Percentiles rank a stretch among this genome's conserved stretches.
These are phyloP conservation scores for Oriolus oriolus DNA, from an alignment of 2,113 vertebrate genomes.

Conservation along the genomic window DNA sequence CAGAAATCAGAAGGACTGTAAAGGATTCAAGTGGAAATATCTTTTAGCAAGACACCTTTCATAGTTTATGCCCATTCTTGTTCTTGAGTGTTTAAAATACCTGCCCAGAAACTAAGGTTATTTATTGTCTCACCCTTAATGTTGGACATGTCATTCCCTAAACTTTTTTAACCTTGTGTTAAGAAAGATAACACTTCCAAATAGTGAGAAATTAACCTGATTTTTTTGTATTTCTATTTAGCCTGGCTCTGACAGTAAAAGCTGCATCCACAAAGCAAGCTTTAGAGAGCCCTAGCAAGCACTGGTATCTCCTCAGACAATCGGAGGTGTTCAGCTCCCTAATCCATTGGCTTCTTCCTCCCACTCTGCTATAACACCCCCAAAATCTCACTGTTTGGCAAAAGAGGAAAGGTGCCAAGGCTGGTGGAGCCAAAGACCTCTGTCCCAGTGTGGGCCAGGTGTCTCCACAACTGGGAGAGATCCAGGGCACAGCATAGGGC, in stretches of 20 bases:
- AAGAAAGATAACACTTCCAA: neutral
- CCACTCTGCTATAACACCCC: neutral
- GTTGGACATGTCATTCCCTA: neutral
- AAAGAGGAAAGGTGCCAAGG: neutral
- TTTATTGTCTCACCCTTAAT: neutral
- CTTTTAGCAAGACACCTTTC: neutral
- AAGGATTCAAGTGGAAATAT: slow-evolving; percentile 22
- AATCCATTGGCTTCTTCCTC: neutral
- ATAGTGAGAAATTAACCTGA: neutral
- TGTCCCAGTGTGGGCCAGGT: fast-evolving
- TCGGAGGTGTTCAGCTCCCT: neutral
- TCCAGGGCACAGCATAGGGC: neutral
- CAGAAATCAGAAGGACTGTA: slow-evolving; percentile 8
- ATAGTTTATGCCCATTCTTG: neutral
- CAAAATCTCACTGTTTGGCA: neutral
- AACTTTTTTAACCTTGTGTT: neutral
- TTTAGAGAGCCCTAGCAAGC: neutral
- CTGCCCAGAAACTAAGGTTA: neutral
- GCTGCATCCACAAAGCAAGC: neutral
- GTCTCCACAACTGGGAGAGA: neutral
- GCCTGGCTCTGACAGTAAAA: neutral
- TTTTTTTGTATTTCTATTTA: neutral
- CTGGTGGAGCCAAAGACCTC: neutral
- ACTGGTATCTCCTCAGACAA: neutral
- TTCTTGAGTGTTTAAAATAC: neutral